These are phyloP conservation scores for Apogon hyalosoma DNA, from an alignment of 2,797 vertebrate genomes.

Conservation along the genomic window DNA sequence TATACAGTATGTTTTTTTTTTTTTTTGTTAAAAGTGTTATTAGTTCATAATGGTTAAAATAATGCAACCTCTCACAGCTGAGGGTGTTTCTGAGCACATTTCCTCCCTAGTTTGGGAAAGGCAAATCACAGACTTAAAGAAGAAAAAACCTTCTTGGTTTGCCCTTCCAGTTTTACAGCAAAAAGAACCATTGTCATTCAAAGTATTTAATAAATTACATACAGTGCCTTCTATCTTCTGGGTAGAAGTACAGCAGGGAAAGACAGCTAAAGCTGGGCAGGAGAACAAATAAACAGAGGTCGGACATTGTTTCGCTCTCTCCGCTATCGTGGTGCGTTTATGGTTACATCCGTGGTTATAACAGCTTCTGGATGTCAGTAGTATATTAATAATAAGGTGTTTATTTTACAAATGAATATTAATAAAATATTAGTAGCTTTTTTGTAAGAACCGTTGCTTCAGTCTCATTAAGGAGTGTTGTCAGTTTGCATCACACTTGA, in stretches of 20 bases:
- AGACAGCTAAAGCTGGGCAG: conserved; percentile 64
- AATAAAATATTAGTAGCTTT: conserved; percentile 62
- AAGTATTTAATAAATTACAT: conserved; percentile 80
- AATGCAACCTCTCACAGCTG: conserved; percentile 56
- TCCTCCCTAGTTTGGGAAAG: conserved; percentile 58
- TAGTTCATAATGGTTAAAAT: conserved; percentile 69
- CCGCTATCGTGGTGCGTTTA: conserved; percentile 32
- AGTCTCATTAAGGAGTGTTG: conserved; percentile 33
- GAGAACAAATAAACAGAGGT: conserved; percentile 57
- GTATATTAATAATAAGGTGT: conserved; percentile 44
- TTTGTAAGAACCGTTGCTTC: conserved; percentile 33
- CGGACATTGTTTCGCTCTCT: conserved; percentile 40
- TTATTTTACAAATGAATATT: conserved; percentile 47
- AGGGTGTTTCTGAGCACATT: conserved; percentile 61
- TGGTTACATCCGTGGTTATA: conserved; percentile 17
- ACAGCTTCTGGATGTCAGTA: conserved; percentile 33
- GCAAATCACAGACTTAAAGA: conserved; percentile 63
- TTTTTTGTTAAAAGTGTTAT: conserved; percentile 70
- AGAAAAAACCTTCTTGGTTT: conserved; percentile 59
- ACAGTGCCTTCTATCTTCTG: conserved; percentile 76
- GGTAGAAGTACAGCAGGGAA: conserved; percentile 85
- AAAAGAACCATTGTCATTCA: conserved; percentile 79
- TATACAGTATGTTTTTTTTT: conserved; percentile 64
- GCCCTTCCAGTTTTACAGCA: conserved; percentile 75
- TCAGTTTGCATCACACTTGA: background rate